A percentile compares a stretch with the other conserved stretches of the same genome.
phyloP scores from a whole-genome alignment of 2,797 vertebrate species.

The Rachycentron canadum region DNA sequence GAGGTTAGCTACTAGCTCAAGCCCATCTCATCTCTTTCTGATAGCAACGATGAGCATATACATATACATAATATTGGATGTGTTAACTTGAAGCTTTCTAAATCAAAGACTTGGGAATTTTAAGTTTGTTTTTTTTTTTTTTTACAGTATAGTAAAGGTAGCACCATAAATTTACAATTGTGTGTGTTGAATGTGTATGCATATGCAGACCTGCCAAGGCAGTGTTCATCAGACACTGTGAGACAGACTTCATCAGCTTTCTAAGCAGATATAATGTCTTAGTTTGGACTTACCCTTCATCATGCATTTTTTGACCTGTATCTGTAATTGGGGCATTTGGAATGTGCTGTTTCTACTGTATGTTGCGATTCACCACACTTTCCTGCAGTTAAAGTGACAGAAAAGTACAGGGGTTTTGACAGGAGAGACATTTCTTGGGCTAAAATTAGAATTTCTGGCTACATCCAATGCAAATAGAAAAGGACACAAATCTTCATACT shows the following conservation, averaged over 20 bases:
- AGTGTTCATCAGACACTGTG: background rate
- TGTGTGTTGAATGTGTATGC: constrained; percentile 18
- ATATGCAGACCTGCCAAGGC: background rate
- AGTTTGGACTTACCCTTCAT: background rate
- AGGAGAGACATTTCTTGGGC: constrained; percentile 37
- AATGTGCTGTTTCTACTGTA: constrained; percentile 2
- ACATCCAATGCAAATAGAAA: constrained; percentile 44
- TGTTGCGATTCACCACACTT: constrained; percentile 15
- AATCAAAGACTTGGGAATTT: background rate
- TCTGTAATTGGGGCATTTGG: constrained; percentile 21
- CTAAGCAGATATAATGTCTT: background rate
- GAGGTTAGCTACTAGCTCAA: background rate
- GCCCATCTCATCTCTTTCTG: too few species aligned
- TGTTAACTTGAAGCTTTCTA: background rate
- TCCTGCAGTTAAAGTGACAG: constrained; percentile 34
- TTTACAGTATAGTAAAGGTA: background rate
- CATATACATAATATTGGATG: background rate
- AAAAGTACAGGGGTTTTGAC: constrained; percentile 52
- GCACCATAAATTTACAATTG: background rate
- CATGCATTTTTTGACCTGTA: constrained; percentile 1
- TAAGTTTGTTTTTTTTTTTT: background rate
- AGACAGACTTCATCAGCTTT: background rate
- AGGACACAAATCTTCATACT: constrained; percentile 41
- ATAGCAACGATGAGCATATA: too few species aligned
- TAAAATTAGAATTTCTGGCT: constrained; percentile 57